phyloP scores from a whole-genome alignment of 2,888 invertebrate genomes.

The Hydropsyche betteni region DNA sequence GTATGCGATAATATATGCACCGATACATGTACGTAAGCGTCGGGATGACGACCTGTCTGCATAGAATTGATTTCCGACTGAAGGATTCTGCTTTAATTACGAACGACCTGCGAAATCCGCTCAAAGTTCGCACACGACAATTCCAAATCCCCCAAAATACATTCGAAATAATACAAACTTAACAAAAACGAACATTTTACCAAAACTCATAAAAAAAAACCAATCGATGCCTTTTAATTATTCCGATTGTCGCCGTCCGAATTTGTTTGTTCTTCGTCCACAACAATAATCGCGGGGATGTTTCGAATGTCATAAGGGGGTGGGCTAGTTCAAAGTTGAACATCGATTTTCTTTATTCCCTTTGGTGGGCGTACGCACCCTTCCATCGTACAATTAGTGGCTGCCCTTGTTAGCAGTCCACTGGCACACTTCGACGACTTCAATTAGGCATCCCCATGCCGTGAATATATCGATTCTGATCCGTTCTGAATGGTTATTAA shows the following conservation, averaged over 20 bases:
- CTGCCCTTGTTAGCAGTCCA: slow-evolving; percentile 40
- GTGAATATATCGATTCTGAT: too few relatives aligned
- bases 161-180: too few relatives aligned
- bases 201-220: too few relatives aligned
- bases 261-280: slow-evolving; percentile 9
- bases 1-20: too few relatives aligned
- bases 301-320: neutral
- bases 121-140: too few relatives aligned
- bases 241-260: neutral
- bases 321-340: slow-evolving; percentile 33
- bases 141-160: too few relatives aligned
- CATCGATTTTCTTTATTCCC: slow-evolving; percentile 45
- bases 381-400: slow-evolving; percentile 42
- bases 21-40: too few relatives aligned
- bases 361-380: slow-evolving; percentile 30
- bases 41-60: slow-evolving; percentile 38
- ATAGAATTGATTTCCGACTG: slow-evolving; percentile 33
- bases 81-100: slow-evolving; percentile 29
- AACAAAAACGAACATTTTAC: too few relatives aligned
- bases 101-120: neutral
- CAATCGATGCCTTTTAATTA: too few relatives aligned
- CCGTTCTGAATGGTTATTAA: too few relatives aligned
- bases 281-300: too few relatives aligned
- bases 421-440: slow-evolving; percentile 43
- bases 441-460: slow-evolving; percentile 35